Conservation (phyloP, 2,888 invertebrate genomes). For the Dryococelus australis region DNA sequence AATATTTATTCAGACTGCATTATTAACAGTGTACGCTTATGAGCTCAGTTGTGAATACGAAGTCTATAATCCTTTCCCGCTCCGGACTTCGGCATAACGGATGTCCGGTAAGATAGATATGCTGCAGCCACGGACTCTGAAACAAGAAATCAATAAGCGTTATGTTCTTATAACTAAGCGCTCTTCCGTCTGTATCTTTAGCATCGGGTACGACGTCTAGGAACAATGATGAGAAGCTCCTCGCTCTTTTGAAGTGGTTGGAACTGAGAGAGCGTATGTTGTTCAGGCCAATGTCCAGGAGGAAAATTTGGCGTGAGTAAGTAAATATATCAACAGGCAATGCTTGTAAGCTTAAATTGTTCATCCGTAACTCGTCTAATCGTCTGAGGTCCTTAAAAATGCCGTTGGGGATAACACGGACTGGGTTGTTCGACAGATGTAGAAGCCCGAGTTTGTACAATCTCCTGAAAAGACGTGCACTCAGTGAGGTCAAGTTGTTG, state of each 20-base stretch:
- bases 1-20: too few relatives aligned
- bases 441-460: not conserved
- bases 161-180: not conserved
- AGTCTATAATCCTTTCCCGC: not conserved
- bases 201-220: not conserved
- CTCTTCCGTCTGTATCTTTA: not conserved
- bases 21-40: not conserved
- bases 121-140: not conserved
- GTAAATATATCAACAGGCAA: not conserved
- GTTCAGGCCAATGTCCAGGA: not conserved
- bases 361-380: not conserved
- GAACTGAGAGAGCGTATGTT: not conserved
- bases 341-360: not conserved
- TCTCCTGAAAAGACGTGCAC: not conserved
- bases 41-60: not conserved
- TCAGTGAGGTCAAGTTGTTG: not conserved
- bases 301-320: not conserved
- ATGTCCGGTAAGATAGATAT: not conserved
- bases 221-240: not conserved
- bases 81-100: not conserved
- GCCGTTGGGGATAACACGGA: not conserved
- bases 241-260: not conserved
- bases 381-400: not conserved
- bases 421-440: not conserved
- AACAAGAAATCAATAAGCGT: not conserved